Evolutionary conservation across 1,140 invertebrate genomes (phyloP).

Genomic region (Eriosoma lanigerum): DNA sequence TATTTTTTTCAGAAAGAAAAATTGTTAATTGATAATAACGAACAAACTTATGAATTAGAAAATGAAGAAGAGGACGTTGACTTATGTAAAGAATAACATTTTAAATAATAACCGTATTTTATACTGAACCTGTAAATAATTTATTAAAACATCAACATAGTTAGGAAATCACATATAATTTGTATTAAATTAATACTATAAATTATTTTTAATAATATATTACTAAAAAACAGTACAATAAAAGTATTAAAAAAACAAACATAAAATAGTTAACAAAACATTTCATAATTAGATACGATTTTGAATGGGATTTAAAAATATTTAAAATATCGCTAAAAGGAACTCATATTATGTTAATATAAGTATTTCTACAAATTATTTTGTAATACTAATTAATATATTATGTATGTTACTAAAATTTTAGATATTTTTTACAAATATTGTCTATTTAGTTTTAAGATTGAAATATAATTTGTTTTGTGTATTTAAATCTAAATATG

Average conservation of each 20-base stretch:
- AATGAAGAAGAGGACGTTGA: background rate
- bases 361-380: background rate
- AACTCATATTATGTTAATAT: background rate
- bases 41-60: background rate
- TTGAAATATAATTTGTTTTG: background rate
- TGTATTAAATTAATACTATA: background rate
- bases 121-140: background rate
- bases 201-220: constrained; percentile 14
- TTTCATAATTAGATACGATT: background rate
- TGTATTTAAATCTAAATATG: constrained; percentile 1
- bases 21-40: too few species aligned
- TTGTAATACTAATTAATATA: background rate
- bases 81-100: too few species aligned
- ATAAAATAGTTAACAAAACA: constrained; percentile 2
- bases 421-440: constrained; percentile 3
- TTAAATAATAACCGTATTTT: background rate
- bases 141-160: constrained; percentile 8
- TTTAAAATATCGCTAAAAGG: background rate
- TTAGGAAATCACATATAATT: background rate
- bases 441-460: background rate
- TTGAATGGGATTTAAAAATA: background rate
- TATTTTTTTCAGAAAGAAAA: background rate
- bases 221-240: constrained; percentile 35
- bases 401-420: background rate
- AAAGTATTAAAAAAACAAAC: constrained; percentile 9